phyloP scores from a whole-genome alignment of 2,797 vertebrate genomes.

The Typhlichthys subterraneus region DNA sequence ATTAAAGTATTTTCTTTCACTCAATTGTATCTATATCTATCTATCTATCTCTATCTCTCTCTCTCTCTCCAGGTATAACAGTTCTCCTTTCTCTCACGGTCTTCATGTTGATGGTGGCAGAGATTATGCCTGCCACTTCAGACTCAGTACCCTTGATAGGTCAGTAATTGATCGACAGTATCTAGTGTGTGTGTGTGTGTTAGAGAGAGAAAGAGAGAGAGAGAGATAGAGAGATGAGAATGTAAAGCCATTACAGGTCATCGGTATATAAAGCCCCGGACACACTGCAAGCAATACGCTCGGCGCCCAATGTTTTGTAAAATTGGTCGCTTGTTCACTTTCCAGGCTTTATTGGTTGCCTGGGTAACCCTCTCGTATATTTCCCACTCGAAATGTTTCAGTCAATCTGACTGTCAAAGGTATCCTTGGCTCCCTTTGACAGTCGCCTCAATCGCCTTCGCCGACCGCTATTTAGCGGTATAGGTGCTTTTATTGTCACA shows the following conservation, averaged over 20 bases:
- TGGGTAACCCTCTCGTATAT: too few relatives aligned
- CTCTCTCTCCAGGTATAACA: conserved; percentile 74
- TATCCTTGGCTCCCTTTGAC: too few relatives aligned
- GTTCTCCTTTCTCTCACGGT: conserved; percentile 82
- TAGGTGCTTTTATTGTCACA: too few relatives aligned
- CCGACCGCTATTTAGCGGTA: too few relatives aligned
- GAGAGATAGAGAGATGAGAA: not conserved
- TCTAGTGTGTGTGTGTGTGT: not conserved
- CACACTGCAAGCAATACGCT: too few relatives aligned
- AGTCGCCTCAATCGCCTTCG: too few relatives aligned
- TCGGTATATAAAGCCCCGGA: too few relatives aligned
- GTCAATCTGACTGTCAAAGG: too few relatives aligned
- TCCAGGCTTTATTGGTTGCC: too few relatives aligned
- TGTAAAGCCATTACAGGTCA: not conserved
- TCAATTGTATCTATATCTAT: not conserved
- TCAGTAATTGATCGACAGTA: conserved; percentile 29
- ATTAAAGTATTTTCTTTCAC: not conserved
- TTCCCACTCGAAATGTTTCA: too few relatives aligned
- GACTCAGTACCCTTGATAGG: conserved; percentile 82
- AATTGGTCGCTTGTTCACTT: too few relatives aligned
- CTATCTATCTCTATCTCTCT: not conserved
- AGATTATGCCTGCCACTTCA: conserved; percentile 84
- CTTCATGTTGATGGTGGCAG: conserved; percentile 84
- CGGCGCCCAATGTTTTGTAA: too few relatives aligned
- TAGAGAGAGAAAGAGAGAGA: not conserved